These are phyloP conservation scores for Lutra lutra DNA, from an alignment of 2,797 vertebrate genomes.

Conservation along the genomic window DNA sequence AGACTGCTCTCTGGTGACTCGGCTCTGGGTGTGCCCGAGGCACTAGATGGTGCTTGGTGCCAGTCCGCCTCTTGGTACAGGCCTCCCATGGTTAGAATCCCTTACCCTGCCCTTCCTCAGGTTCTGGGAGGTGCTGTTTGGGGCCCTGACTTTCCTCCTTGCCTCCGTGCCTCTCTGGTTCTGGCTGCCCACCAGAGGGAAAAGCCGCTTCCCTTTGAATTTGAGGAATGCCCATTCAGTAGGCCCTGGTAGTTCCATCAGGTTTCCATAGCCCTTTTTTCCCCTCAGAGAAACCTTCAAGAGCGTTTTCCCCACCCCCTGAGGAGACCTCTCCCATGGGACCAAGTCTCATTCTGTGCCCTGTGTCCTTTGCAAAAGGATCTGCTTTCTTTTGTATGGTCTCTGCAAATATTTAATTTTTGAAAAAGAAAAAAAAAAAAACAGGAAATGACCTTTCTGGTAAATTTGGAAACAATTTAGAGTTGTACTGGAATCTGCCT, in stretches of 20 bases:
- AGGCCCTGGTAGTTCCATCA: background rate
- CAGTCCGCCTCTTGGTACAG: background rate
- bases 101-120: background rate
- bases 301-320: background rate
- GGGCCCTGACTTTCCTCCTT: background rate
- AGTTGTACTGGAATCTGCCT: constrained; percentile 52
- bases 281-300: background rate
- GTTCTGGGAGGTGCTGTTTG: background rate
- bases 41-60: background rate
- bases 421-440: background rate
- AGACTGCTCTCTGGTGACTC: background rate
- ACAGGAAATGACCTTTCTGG: constrained; percentile 74
- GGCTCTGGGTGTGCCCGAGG: background rate
- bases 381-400: constrained; percentile 1
- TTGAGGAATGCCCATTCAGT: background rate
- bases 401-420: constrained; percentile 54
- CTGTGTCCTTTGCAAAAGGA: background rate
- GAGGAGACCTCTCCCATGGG: background rate
- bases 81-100: accelerated
- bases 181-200: background rate
- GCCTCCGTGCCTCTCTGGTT: background rate
- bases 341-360: background rate
- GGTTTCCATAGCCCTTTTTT: background rate
- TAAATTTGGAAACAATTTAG: constrained; percentile 61
- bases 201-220: background rate